Evolutionary conservation across 2,888 invertebrate species (phyloP).

Genomic region (Colostygia pectinataria): DNA sequence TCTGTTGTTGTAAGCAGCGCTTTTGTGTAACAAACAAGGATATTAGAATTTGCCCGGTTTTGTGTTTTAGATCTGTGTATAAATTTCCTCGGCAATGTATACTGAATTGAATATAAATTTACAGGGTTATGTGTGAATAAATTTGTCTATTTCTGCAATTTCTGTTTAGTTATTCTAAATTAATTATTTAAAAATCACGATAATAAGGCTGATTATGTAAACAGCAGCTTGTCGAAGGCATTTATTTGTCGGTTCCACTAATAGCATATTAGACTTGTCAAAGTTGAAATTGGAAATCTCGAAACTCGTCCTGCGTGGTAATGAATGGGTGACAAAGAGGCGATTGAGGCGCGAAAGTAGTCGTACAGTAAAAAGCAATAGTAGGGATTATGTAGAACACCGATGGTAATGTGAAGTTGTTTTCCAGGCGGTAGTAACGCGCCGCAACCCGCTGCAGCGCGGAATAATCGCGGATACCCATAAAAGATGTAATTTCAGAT

Average conservation of each 20-base stretch:
- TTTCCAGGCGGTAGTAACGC: conserved; percentile 76
- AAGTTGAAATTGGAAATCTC: conserved; percentile 24
- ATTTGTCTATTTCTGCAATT: conserved; percentile 27
- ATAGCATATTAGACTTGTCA: conserved; percentile 11
- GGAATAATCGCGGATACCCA: conserved; percentile 83
- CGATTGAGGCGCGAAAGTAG: conserved; percentile 63
- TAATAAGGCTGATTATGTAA: conserved; percentile 11
- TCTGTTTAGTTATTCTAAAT: conserved; percentile 18
- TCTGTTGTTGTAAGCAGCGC: conserved; percentile 77
- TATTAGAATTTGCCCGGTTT: conserved; percentile 67
- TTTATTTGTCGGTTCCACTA: conserved; percentile 11
- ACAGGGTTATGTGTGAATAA: conserved; percentile 34
- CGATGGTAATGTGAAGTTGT: conserved; percentile 76
- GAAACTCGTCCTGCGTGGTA: conserved; percentile 42
- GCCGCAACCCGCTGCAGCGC: conserved; percentile 80
- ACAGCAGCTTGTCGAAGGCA: conserved; percentile 8
- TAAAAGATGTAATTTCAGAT: conserved; percentile 84
- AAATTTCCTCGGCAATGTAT: conserved; percentile 41
- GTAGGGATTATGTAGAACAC: conserved; percentile 78
- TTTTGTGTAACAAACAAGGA: conserved; percentile 76
- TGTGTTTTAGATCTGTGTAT: conserved; percentile 54
- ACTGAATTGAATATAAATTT: conserved; percentile 31
- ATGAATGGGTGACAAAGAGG: conserved; percentile 52
- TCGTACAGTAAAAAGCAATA: conserved; percentile 76
- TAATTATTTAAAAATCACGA: conserved; percentile 3